Conservation (phyloP, 2,113 vertebrate species). For the Oceanodroma tethys region DNA sequence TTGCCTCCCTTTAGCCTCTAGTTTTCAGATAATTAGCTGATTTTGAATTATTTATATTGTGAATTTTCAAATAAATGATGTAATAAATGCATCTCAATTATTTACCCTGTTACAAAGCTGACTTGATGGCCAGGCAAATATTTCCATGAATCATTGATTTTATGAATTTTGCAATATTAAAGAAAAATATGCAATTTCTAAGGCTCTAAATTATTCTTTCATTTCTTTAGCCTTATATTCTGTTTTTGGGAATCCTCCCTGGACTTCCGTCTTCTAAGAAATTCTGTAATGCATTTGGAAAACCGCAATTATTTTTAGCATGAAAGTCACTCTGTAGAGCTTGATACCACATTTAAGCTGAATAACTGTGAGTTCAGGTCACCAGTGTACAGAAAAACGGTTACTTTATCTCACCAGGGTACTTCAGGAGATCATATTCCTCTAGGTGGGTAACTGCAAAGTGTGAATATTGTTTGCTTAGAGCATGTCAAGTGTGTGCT, state of each 20-base stretch:
- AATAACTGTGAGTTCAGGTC: not conserved
- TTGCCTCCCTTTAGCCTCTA: not conserved
- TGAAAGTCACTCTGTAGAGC: not conserved
- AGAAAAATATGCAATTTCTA: not conserved
- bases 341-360: not conserved
- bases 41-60: constrained; percentile 27
- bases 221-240: not conserved
- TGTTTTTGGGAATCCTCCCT: not conserved
- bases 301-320: constrained; percentile 3
- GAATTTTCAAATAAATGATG: constrained; percentile 35
- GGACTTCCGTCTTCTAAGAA: not conserved
- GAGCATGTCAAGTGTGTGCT: not conserved
- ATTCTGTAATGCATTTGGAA: not conserved
- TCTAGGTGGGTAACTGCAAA: not conserved
- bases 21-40: constrained; percentile 21
- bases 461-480: not conserved
- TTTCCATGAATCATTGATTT: constrained; percentile 14
- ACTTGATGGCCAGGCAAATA: not conserved
- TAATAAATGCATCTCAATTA: constrained; percentile 34
- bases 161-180: not conserved
- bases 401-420: not conserved
- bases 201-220: not conserved
- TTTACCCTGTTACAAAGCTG: constrained; percentile 15
- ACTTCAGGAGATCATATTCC: not conserved
- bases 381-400: not conserved